Evolutionary conservation across 2,113 vertebrate genomes (phyloP).

Genomic region (Epinephelus moara): DNA sequence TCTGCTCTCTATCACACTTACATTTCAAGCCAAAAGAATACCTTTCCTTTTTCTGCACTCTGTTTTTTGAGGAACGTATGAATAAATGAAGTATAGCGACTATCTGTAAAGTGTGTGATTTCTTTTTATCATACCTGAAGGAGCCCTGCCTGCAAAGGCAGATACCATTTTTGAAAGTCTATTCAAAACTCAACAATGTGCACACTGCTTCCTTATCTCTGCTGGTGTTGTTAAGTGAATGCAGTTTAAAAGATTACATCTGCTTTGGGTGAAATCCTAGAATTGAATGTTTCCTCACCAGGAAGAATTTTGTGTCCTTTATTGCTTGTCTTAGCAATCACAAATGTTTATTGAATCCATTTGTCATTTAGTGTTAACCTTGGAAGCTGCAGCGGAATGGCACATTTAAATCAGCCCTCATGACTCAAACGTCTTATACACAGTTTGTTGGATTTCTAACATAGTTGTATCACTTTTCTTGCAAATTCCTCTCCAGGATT

Average conservation of each 20-base stretch:
- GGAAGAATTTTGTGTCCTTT: background rate
- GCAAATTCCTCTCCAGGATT: background rate
- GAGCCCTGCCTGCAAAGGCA: background rate
- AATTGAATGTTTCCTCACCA: background rate
- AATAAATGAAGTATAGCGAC: background rate
- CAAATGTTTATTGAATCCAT: conserved; percentile 7
- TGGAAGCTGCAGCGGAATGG: conserved; percentile 8
- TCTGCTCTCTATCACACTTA: background rate
- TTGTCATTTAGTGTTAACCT: background rate
- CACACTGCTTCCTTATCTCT: background rate
- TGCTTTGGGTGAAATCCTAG: background rate
- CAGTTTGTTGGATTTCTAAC: background rate
- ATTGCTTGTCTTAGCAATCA: background rate
- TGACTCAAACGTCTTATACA: background rate
- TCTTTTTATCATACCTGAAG: background rate
- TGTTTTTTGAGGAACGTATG: background rate
- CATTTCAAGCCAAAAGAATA: background rate
- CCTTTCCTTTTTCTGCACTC: background rate
- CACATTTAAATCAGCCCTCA: background rate
- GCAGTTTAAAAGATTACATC: background rate
- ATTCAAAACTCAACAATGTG: conserved; percentile 9
- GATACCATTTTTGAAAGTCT: background rate
- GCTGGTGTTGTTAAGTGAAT: background rate
- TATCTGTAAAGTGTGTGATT: background rate
- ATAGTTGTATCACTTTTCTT: background rate